Base-by-base conservation (phyloP, 2,113 vertebrate genomes). In the Salvelinus sp. region DNA sequence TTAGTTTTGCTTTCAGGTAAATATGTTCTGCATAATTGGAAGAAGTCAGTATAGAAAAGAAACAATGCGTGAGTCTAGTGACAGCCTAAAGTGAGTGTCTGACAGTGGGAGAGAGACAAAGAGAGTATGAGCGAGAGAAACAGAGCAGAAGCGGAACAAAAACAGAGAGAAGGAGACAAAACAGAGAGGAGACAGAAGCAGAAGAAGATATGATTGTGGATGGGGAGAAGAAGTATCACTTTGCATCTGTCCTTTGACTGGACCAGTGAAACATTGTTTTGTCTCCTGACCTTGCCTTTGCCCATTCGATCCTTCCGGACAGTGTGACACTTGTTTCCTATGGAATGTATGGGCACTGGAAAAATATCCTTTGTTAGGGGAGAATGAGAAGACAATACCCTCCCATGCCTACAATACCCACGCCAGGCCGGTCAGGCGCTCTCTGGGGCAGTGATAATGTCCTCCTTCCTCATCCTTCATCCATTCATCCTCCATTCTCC, bases 321-420 rank as follows among this genome's bases (percentile, higher is more conserved):
- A 75, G 73, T 58, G 47, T 47, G 74, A 65, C 67, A 76, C 65
- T 75, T 82, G 76, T 81, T n/a, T 73, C 79, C 48, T 60, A 27
- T 33, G 67, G 78, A 83, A 83, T 69, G 74, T 76, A 76, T 75
- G 54, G 30, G 38, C n/a, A 69, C 74, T 71, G 75, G 28, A 74
- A 75, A 84, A 85, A 80, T 77, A 76, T 62, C 71, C 73, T 84
- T 90, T 90, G 88, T 90, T 84, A 18, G 30, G 69, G 27, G 10
- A 14, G 27, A 63, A 65, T 73, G 72, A 84, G 67, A 69, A 65
- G 80, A 83, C 81, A 81, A 81, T 83, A 76, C 67, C 33, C 47
- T 6, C 13, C 62, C 57, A 70, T 75, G 30, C 77, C 69, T 44
- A 47, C 2, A 18, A 75, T 70, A 66, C 70, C 76, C 75, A 77